Conservation (phyloP, 2,797 vertebrate genomes). For the Echiichthys vipera region DNA sequence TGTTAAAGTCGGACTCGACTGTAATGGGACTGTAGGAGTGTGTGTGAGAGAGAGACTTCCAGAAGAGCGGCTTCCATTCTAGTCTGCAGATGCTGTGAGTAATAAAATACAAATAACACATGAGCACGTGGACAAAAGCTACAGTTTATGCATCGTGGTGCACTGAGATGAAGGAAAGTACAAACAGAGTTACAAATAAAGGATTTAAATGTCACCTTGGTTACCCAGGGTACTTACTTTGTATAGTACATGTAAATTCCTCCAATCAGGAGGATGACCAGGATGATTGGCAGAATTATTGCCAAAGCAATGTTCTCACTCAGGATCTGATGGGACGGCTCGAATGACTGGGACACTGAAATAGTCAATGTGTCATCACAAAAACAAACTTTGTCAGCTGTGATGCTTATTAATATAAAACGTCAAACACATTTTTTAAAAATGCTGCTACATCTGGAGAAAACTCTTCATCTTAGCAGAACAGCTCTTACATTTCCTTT, state of each 20-base stretch:
- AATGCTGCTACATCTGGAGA: background rate
- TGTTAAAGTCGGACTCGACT: slow-evolving; percentile 95
- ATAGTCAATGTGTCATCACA: background rate
- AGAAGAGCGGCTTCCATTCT: slow-evolving; percentile 93
- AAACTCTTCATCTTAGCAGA: background rate
- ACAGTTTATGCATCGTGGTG: background rate
- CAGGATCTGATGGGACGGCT: slow-evolving; percentile 91
- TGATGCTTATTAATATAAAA: background rate
- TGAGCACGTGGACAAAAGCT: background rate
- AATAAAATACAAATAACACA: slow-evolving; percentile 12
- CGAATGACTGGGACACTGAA: slow-evolving; percentile 92
- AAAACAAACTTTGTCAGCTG: background rate
- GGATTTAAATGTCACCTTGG: background rate
- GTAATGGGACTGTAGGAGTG: slow-evolving; percentile 96
- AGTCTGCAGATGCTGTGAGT: slow-evolving; percentile 85
- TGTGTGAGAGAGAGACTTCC: slow-evolving; percentile 92
- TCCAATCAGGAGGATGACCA: slow-evolving; percentile 93
- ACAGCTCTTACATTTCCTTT: background rate
- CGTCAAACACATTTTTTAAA: background rate
- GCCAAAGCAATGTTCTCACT: slow-evolving; percentile 94
- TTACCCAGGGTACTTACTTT: slow-evolving; percentile 83
- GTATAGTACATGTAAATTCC: slow-evolving; percentile 95
- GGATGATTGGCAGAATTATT: slow-evolving; percentile 92
- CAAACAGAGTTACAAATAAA: background rate
- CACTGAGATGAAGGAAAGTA: background rate